Base-by-base conservation (phyloP, 2,113 vertebrate genomes). In the Talpa occidentalis region DNA sequence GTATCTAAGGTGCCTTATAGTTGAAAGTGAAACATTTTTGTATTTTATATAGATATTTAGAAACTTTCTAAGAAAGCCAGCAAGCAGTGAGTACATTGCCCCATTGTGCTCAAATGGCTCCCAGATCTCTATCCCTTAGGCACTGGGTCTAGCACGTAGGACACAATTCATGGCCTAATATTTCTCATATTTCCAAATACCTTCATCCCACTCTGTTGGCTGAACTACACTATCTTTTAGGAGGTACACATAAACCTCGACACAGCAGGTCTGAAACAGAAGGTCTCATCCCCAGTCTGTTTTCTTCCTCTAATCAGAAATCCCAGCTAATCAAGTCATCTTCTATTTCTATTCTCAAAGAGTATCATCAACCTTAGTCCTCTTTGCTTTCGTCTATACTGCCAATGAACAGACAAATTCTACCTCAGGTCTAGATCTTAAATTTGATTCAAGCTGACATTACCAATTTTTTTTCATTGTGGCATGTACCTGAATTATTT, bases 341-440 rank as follows among this genome's bases (percentile, higher is more conserved):
- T 5, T 44, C 72, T 17, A 30, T 1, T 16, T n/a, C 40, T 10
- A 3, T 19, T 69, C 32, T 85, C 49, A 9, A 82, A n/a, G 40
- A 59, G 22, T 32, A 3, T 9, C 16, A 52, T 66, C n/a, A 37
- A 52, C 40, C 19, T 81, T 3, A 56, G 10, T 40, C 30, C 10
- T 26, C 17, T 60, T 76, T 12, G 16, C 42, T n/a, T 91, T 83
- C 59, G 42, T 24, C 16, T 15, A 2, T 17, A 64, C 12, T 64
- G 30, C 26, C 2, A 10, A 2, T 2, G 22, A 32, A 3, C 44
- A 30, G 4, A 3, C 14, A 40, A n/a, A 22, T 12, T 9, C 28
- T 11, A 11, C 21, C 40, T 73, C 5, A 6, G 42, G 9, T 32
- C 59, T 30, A 0, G 49, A 60, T 52, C 60, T 44, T 11, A 8